Conservation (phyloP, 1,140 invertebrate genomes). For the Aphelenchoides fujianensis region DNA sequence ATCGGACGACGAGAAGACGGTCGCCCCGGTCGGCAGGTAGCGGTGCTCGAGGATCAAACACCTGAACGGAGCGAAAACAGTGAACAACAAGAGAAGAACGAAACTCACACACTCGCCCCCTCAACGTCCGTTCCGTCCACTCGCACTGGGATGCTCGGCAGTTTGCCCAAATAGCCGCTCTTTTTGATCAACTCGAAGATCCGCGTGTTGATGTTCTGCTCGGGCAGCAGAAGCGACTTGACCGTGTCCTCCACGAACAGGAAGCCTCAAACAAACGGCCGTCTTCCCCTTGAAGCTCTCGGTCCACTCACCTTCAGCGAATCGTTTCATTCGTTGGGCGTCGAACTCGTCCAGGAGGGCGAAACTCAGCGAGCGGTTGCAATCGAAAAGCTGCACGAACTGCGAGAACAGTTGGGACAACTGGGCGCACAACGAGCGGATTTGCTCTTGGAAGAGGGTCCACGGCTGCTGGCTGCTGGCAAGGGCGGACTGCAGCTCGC, state of each 20-base stretch:
- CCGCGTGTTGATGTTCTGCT: neutral
- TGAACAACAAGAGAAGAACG: neutral
- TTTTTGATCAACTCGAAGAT: conserved; percentile 29
- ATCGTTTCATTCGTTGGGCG: conserved; percentile 32
- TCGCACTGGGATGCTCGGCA: conserved; percentile 18
- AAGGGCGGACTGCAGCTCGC: conserved; percentile 1
- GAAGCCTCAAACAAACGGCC: no score
- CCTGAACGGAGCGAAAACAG: conserved; percentile 14
- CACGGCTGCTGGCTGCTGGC: conserved; percentile 4
- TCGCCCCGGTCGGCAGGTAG: conserved; percentile 22
- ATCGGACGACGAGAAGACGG: conserved; percentile 7
- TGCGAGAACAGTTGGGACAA: conserved; percentile 19
- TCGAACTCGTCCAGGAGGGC: conserved; percentile 26
- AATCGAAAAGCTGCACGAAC: conserved; percentile 18
- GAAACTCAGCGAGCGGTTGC: neutral
- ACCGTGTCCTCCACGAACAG: conserved; percentile 31
- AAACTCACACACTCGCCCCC: conserved; percentile 26
- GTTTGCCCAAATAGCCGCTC: conserved; percentile 19
- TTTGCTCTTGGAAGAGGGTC: conserved; percentile 12
- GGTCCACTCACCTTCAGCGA: conserved; percentile 34
- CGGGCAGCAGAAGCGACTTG: conserved; percentile 15
- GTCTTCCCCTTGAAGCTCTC: no score
- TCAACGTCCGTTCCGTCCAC: conserved; percentile 25
- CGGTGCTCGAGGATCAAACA: conserved; percentile 26
- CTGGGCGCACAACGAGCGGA: neutral